Conservation (phyloP, 35 echinoderm and acorn worm species). For the Amphiura filiformis region DNA sequence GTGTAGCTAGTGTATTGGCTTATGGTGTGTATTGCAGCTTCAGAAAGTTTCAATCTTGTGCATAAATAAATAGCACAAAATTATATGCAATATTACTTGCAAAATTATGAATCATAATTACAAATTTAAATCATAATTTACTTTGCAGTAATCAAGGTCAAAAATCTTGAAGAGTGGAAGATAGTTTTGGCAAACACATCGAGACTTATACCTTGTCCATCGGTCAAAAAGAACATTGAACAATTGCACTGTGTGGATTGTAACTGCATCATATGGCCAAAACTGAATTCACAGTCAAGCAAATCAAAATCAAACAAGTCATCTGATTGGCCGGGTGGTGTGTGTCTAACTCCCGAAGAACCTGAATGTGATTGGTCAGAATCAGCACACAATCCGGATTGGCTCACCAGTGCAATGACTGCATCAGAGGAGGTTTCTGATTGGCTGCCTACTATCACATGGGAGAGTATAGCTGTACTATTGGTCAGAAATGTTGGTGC, state of each 20-base stretch:
- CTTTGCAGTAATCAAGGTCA: neutral
- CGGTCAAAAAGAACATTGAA: neutral
- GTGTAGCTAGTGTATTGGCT: too few relatives aligned
- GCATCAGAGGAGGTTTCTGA: neutral
- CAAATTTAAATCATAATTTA: neutral
- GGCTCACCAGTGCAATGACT: neutral
- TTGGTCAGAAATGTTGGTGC: conserved; percentile 54
- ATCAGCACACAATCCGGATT: neutral
- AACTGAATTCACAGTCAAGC: neutral
- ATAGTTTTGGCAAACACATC: neutral
- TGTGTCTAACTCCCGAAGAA: neutral
- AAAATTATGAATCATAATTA: too few relatives aligned
- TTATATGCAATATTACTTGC: too few relatives aligned
- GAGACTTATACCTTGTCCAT: neutral
- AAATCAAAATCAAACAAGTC: neutral
- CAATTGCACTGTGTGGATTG: neutral
- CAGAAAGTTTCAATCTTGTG: too few relatives aligned
- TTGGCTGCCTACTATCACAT: conserved; percentile 67
- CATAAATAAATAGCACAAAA: too few relatives aligned
- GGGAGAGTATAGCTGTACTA: conserved; percentile 49
- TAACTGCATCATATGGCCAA: neutral
- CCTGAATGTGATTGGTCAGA: conserved; percentile 30
- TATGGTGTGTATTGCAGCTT: too few relatives aligned
- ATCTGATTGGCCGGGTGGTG: neutral
- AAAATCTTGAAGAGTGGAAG: neutral